These are phyloP conservation scores for Macaria liturata DNA, from an alignment of 2,888 invertebrate genomes.

Conservation along the genomic window DNA sequence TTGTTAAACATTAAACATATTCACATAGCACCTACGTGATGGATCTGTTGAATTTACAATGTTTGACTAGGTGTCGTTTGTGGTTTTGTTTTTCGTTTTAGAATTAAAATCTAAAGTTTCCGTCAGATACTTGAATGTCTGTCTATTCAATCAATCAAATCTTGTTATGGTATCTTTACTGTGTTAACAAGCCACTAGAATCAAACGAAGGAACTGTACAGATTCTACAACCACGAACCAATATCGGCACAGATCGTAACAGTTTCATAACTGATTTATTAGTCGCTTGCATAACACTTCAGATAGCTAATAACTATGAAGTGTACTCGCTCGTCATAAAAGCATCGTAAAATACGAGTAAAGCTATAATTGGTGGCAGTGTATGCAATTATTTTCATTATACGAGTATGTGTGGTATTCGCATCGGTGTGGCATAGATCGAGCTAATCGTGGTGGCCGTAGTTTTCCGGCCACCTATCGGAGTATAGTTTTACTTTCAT, in stretches of 20 bases:
- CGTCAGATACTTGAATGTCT: too few relatives aligned
- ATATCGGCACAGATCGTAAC: constrained; percentile 30
- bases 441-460: constrained; percentile 32
- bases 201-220: too few relatives aligned
- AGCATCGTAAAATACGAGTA: constrained; percentile 48
- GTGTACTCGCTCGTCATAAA: constrained; percentile 48
- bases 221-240: constrained; percentile 10
- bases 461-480: constrained; percentile 67
- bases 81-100: too few relatives aligned
- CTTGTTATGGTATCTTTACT: constrained; percentile 4
- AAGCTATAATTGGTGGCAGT: constrained; percentile 37
- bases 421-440: constrained; percentile 33
- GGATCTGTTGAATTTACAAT: background rate
- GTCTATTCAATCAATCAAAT: too few relatives aligned
- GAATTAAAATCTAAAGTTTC: too few relatives aligned
- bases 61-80: too few relatives aligned
- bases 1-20: constrained; percentile 30
- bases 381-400: constrained; percentile 43
- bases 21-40: constrained; percentile 29
- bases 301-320: constrained; percentile 44
- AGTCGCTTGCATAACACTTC: constrained; percentile 48
- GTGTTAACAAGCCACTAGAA: constrained; percentile 14
- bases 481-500: constrained; percentile 78
- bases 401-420: constrained; percentile 3
- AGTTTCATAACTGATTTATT: constrained; percentile 47